Conservation (phyloP, 1,140 invertebrate species). For the Ips typographus region DNA sequence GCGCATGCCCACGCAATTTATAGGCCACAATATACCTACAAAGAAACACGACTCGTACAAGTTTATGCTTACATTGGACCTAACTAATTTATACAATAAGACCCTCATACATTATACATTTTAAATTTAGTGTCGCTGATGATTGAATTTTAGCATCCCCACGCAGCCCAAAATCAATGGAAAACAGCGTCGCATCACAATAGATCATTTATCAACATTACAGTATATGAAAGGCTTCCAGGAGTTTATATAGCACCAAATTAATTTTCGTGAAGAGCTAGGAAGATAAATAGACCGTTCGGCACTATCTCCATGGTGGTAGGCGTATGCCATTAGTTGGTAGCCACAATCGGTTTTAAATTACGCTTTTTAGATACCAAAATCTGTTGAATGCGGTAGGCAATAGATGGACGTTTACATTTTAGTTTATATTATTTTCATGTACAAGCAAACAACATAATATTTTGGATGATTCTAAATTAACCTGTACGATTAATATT, state of each 20-base stretch:
- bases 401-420: neutral
- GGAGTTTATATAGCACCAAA: constrained; percentile 27
- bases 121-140: no score
- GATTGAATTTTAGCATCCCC: neutral
- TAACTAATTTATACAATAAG: no score
- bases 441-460: no score
- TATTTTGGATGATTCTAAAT: no score
- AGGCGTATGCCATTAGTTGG: constrained; percentile 28
- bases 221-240: constrained; percentile 18
- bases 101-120: neutral
- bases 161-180: constrained; percentile 7
- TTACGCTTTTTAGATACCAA: constrained; percentile 8
- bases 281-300: constrained; percentile 23
- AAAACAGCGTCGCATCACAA: constrained; percentile 17
- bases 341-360: constrained; percentile 26
- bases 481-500: neutral
- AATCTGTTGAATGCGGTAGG: neutral
- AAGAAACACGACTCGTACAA: neutral
- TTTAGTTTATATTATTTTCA: neutral
- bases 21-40: constrained; percentile 1
- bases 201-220: constrained; percentile 30
- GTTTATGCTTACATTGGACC: no score
- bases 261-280: constrained; percentile 28
- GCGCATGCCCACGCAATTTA: constrained; percentile 21
- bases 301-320: constrained; percentile 16